A percentile compares a stretch with the other conserved stretches of the same genome.
Evolutionary conservation across 2,113 vertebrate genomes (phyloP).

Genomic region (Patagioenas fasciata): DNA sequence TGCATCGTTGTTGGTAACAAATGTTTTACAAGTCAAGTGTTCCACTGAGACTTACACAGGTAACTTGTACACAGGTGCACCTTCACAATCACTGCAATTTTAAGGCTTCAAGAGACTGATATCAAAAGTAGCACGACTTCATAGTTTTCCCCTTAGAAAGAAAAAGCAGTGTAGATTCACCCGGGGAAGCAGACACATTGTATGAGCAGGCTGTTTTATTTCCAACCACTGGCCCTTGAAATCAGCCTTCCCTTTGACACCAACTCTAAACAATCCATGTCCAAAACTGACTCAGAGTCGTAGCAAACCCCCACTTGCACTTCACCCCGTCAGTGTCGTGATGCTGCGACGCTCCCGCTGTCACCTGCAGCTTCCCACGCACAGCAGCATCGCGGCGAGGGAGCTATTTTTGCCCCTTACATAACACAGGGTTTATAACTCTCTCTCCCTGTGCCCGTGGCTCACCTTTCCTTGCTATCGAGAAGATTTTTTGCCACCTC

Average conservation of each 20-base stretch:
- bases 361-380: background rate
- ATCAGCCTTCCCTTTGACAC: background rate
- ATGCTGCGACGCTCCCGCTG: fast-evolving
- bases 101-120: background rate
- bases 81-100: background rate
- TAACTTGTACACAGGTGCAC: background rate
- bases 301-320: background rate
- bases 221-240: background rate
- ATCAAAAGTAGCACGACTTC: background rate
- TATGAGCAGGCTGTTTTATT: background rate
- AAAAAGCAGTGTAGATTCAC: background rate
- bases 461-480: background rate
- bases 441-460: background rate
- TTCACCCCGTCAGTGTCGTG: fast-evolving
- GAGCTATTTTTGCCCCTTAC: background rate
- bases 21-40: background rate
- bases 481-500: background rate
- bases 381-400: fast-evolving
- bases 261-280: background rate
- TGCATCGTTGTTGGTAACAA: background rate
- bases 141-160: background rate
- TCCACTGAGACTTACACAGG: background rate
- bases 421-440: background rate
- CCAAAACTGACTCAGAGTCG: background rate
- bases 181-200: background rate